Conservation (phyloP, 2,113 vertebrate genomes). For the Hippocampus zosterae region DNA sequence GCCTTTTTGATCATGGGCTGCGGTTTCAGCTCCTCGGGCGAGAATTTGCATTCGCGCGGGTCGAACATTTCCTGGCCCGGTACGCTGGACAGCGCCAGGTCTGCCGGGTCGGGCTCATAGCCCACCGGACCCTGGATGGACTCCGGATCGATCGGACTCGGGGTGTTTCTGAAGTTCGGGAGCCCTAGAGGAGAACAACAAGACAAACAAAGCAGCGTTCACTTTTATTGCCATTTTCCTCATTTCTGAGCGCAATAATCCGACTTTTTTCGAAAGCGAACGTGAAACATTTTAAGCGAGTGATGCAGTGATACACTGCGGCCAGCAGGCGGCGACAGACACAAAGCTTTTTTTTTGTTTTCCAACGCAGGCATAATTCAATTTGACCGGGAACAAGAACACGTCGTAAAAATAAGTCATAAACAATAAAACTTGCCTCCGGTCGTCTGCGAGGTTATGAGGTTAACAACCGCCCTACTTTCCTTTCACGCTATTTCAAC, state of each 20-base stretch:
- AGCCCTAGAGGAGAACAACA: constrained; percentile 54
- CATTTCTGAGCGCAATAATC: not conserved
- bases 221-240: not conserved
- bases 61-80: constrained; percentile 94
- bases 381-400: not conserved
- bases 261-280: not conserved
- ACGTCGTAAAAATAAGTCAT: not conserved
- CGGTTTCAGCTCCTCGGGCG: constrained; percentile 88
- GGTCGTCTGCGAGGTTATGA: no score
- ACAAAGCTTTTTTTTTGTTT: not conserved
- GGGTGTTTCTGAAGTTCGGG: constrained; percentile 80
- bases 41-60: constrained; percentile 89
- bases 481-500: no score
- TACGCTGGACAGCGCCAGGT: constrained; percentile 90
- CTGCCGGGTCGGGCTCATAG: constrained; percentile 87
- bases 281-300: not conserved
- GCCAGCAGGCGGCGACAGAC: constrained; percentile 20
- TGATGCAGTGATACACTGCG: not conserved
- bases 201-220: not conserved
- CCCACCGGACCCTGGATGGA: constrained; percentile 85
- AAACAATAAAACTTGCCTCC: no score
- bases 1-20: constrained; percentile 98
- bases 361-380: not conserved
- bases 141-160: constrained; percentile 89
- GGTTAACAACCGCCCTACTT: no score